Evolutionary conservation across 1,140 invertebrate species (phyloP).

Genomic region (Prorops nasuta): DNA sequence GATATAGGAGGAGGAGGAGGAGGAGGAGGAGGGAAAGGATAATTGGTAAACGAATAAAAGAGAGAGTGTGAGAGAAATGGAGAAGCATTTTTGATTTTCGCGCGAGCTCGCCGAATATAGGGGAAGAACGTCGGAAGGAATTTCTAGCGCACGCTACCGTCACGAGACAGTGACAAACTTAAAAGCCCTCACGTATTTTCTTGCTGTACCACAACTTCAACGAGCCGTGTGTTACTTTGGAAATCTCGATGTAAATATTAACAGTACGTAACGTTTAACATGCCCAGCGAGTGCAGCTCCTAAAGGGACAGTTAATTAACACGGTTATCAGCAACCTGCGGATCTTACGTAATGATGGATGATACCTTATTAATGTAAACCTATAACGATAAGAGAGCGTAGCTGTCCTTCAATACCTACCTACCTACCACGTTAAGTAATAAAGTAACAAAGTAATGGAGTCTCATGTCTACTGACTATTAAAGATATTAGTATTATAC

Average conservation of each 20-base stretch:
- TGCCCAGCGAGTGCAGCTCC: constrained; percentile 23
- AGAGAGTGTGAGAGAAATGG: too few relatives aligned
- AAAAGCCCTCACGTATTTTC: too few relatives aligned
- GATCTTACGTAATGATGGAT: constrained; percentile 34
- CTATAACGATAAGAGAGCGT: constrained; percentile 50
- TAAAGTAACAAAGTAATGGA: constrained; percentile 23
- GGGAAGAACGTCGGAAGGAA: too few relatives aligned
- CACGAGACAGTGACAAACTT: too few relatives aligned
- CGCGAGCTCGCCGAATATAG: too few relatives aligned
- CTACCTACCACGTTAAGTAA: constrained; percentile 51
- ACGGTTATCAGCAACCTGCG: constrained; percentile 1
- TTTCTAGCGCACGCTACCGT: too few relatives aligned
- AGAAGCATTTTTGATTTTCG: too few relatives aligned
- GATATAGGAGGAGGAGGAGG: too few relatives aligned
- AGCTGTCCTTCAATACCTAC: constrained; percentile 54
- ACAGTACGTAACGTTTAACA: constrained; percentile 42
- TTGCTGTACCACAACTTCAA: constrained; percentile 41
- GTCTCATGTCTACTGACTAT: constrained; percentile 53
- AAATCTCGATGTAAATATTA: constrained; percentile 57
- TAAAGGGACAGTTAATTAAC: too few relatives aligned
- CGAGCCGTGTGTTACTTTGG: constrained; percentile 41
- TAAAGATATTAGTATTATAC: constrained; percentile 51
- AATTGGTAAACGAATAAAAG: too few relatives aligned
- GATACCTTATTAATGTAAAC: constrained; percentile 56
- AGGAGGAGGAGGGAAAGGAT: too few relatives aligned